Evolutionary conservation across 1,140 invertebrate genomes (phyloP).

Genomic region (Brachionus angularis): DNA sequence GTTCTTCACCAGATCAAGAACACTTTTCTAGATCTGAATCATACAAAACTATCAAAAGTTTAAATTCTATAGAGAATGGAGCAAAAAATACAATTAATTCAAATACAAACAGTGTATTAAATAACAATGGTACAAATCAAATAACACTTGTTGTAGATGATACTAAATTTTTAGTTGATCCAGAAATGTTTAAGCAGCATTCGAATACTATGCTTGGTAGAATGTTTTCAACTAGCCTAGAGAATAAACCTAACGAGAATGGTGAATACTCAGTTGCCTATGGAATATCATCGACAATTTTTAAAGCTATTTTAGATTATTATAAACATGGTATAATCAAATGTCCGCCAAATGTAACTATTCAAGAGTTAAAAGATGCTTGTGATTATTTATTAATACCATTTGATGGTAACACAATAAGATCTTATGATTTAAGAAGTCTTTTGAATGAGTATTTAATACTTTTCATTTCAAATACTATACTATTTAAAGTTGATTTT

Average conservation of each 20-base stretch:
- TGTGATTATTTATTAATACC: conserved; percentile 97
- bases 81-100: background rate
- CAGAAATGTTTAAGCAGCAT: conserved; percentile 79
- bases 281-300: conserved; percentile 89
- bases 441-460: conserved; percentile 9
- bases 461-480: background rate
- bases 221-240: conserved; percentile 93
- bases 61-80: background rate
- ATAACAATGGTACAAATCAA: background rate
- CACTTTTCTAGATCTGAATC: too few species aligned
- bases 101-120: background rate
- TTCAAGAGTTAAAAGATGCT: conserved; percentile 93
- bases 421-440: conserved; percentile 87
- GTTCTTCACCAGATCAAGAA: too few species aligned
- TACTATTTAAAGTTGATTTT: conserved; percentile 27
- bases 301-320: conserved; percentile 90
- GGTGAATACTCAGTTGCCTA: conserved; percentile 97
- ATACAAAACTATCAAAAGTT: background rate
- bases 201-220: conserved; percentile 89
- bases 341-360: conserved; percentile 76
- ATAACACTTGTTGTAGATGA: conserved; percentile 89
- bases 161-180: conserved; percentile 83
- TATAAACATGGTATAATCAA: conserved; percentile 83
- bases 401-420: conserved; percentile 89
- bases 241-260: conserved; percentile 82